Base-by-base conservation (phyloP, 2,888 invertebrate genomes). In the Rhodophaea formosa region DNA sequence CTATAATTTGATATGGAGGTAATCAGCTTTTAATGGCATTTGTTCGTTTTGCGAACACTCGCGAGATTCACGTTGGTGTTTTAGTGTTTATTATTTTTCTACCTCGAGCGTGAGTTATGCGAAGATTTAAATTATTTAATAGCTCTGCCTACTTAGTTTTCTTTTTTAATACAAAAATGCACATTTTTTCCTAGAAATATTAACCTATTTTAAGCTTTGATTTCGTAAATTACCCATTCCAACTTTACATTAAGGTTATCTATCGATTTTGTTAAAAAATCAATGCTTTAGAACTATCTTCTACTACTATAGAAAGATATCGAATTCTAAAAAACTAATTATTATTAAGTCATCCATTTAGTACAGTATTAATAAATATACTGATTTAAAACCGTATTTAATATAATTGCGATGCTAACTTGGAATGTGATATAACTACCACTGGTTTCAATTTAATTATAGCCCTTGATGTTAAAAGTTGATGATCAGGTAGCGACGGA, bases 11-110 rank as follows among this genome's bases (percentile, higher is more conserved):
- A 5, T 0, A n/a, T 12, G 39, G 10, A 79, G 82, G 80, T 71
- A 72, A 75, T 74, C 78, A 64, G 67, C 69, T 76, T 67, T 61
- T 62, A 64, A 61, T 59, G 64, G 61, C 57, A 59, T 63, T 64
- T 64, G 61, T 63, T 62, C 51, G 62, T 62, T 66, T 62, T 59
- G 62, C 62, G 62, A 62, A 59, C 60, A 29, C 55, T 59, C 59
- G 59, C 54, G 42, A 53, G 43, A 53, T 53, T 53, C 43, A 8
- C 17, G 29, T 23, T 42, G 14, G 35, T 35, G 16, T 39, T 52
- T 12, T 52, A 52, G 39, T 43, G 8, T 53, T 42, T 23, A 39
- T 52, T 39, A 17, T 16, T 53, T 14, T 49, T 43, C n/a, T 29
- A 6, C n/a, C 16, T 42, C 10, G 23, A 17, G 51, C 35, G 30